Conservation (phyloP, 2,797 vertebrate genomes). For the Myotis findleyi region DNA sequence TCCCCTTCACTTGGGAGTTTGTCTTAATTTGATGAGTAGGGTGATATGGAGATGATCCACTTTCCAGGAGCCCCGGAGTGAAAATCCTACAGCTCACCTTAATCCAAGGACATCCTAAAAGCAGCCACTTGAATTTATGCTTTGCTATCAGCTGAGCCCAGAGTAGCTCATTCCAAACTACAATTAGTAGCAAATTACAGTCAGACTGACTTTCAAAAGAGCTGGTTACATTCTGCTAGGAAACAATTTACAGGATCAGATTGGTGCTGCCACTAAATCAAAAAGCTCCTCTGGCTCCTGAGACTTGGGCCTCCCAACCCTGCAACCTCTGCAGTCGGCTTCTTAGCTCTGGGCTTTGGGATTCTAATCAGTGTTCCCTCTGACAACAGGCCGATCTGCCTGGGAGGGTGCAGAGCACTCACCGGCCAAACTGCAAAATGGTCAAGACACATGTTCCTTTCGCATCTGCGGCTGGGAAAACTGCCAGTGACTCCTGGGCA, state of each 20-base stretch:
- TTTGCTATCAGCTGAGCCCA: constrained; percentile 51
- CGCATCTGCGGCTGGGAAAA: constrained; percentile 56
- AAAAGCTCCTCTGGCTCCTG: constrained; percentile 63
- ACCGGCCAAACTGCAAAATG: constrained; percentile 36
- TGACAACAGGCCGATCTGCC: constrained; percentile 67
- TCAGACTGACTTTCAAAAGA: constrained; percentile 72
- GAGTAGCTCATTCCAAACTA: constrained; percentile 75
- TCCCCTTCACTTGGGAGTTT: background rate
- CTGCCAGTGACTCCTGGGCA: constrained; percentile 22
- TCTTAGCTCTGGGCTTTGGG: constrained; percentile 76
- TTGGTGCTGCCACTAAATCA: constrained; percentile 72
- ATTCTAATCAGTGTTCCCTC: constrained; percentile 71
- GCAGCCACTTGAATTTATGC: constrained; percentile 69
- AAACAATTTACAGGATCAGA: constrained; percentile 80
- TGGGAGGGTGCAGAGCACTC: constrained; percentile 69
- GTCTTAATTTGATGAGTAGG: constrained; percentile 37
- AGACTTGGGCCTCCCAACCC: constrained; percentile 67
- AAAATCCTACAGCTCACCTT: constrained; percentile 24
- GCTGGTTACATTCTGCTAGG: constrained; percentile 70
- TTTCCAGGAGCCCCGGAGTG: constrained; percentile 21
- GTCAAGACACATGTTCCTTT: constrained; percentile 58
- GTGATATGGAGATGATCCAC: background rate
- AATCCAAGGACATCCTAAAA: constrained; percentile 61
- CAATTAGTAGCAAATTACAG: constrained; percentile 78
- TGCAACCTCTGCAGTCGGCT: background rate